phyloP scores from a whole-genome alignment of 2,797 vertebrate species.

The Eulemur rubriventer region DNA sequence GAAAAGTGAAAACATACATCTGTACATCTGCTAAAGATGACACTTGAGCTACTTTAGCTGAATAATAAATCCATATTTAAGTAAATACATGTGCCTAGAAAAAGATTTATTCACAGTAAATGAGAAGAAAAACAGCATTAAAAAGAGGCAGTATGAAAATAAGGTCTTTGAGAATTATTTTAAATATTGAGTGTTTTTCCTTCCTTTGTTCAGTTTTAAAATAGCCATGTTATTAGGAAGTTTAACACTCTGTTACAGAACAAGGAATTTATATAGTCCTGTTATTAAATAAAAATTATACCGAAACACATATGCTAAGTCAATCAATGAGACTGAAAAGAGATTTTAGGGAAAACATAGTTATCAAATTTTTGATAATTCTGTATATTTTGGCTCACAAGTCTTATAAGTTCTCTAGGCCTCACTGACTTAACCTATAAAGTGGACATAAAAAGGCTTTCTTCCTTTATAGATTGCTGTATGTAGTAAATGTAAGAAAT shows the following conservation, averaged over 20 bases:
- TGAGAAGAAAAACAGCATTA: constrained; percentile 30
- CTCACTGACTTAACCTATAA: not conserved
- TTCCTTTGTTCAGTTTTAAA: constrained; percentile 55
- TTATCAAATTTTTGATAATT: not conserved
- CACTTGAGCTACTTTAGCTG: constrained; percentile 29
- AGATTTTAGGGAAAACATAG: not conserved
- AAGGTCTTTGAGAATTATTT: constrained; percentile 46
- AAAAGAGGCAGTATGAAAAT: constrained; percentile 29
- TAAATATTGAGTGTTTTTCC: not conserved
- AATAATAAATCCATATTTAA: constrained; percentile 53
- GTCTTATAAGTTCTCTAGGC: not conserved
- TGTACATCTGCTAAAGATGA: constrained; percentile 34
- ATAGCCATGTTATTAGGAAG: constrained; percentile 17
- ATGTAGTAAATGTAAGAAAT: not conserved
- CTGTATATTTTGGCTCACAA: constrained; percentile 6
- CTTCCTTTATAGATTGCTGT: not conserved
- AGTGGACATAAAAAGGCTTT: not conserved
- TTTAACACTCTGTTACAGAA: constrained; percentile 54
- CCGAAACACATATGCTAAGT: not conserved
- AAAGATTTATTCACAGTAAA: constrained; percentile 30
- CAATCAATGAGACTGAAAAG: not conserved
- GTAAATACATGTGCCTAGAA: constrained; percentile 45
- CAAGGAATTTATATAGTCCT: not conserved
- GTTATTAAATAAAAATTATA: constrained; percentile 20
- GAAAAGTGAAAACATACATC: constrained; percentile 51